Conservation (phyloP, 2,888 invertebrate species). For the Cactoblastis cactorum region DNA sequence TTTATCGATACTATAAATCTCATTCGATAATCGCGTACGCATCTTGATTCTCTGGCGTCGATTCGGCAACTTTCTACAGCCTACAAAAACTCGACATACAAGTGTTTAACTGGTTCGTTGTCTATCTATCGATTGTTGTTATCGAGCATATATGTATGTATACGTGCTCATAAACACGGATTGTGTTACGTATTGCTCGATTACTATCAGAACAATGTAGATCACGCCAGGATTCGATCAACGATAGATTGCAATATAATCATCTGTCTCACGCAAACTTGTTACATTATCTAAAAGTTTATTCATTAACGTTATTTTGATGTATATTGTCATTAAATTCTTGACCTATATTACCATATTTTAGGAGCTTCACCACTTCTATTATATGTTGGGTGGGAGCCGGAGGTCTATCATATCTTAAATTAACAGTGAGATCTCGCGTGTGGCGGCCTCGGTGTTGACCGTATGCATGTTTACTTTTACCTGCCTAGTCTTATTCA, state of each 20-base stretch:
- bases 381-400: too few species aligned
- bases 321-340: too few species aligned
- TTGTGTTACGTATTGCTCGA: conserved; percentile 24
- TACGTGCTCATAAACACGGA: conserved; percentile 25
- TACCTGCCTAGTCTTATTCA: too few species aligned
- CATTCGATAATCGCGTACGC: conserved; percentile 30
- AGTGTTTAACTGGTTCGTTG: conserved; percentile 37
- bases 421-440: too few species aligned
- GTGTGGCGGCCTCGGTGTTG: too few species aligned
- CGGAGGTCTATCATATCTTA: too few species aligned
- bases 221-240: conserved; percentile 17
- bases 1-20: conserved; percentile 35
- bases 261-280: conserved; percentile 7
- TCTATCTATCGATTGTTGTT: conserved; percentile 42
- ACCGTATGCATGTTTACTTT: too few species aligned
- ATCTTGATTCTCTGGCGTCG: conserved; percentile 27
- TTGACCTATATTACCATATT: too few species aligned
- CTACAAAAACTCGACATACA: conserved; percentile 44
- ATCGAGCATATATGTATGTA: conserved; percentile 27
- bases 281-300: neutral
- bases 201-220: conserved; percentile 17
- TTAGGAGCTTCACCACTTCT: too few species aligned
- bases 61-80: conserved; percentile 54
- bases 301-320: neutral
- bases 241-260: conserved; percentile 13